Base-by-base conservation (phyloP, 2,113 vertebrate genomes). In the Mirza zaza region DNA sequence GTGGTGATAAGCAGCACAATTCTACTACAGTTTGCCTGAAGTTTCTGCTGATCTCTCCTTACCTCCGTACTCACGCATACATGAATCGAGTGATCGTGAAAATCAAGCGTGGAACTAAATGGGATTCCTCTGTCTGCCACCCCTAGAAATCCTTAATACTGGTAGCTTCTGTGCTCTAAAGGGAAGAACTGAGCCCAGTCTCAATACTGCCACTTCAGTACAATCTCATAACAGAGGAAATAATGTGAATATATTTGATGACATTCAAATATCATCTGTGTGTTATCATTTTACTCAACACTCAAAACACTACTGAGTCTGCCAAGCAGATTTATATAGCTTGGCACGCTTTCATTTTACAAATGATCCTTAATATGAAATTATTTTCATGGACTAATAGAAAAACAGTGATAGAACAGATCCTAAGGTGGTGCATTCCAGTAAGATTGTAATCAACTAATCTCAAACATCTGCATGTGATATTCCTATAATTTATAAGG, bases 241-340 rank as follows among this genome's bases (percentile, higher is more conserved):
- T 63, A 42, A 90, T 5, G 68, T 3, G 75, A 80, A 48, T 80
- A 45, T 83, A 80, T 83, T 80, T 91, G 91, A 89, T 87, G 79
- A 87, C 67, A 94, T 80, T 94, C 92, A 96, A 92, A 89, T 76
- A 89, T 90, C 81, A 96, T 70, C 97, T 88, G 50, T 29, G 85
- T 82, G 92, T 93, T 96, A 90, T 75, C 92, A 73, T 96, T 91
- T 88, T 29, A 85, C 32, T 83, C 89, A 91, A 76, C 75, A 91
- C 90, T 87, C 85, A 68, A 88, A 59, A 94, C 82, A 77, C 55
- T 11, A 36, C 25, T 52, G 10, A 85, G 65, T 87, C 95, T 77
- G 96, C 90, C 94, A 94, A 59, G 75, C 76, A 34, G 70, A 86
- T 61, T 75, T 50, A 57, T 59, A 73, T 50, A 95, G 90, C 70